phyloP scores from a whole-genome alignment of 2,113 vertebrate genomes.

The Plecotus auritus region DNA sequence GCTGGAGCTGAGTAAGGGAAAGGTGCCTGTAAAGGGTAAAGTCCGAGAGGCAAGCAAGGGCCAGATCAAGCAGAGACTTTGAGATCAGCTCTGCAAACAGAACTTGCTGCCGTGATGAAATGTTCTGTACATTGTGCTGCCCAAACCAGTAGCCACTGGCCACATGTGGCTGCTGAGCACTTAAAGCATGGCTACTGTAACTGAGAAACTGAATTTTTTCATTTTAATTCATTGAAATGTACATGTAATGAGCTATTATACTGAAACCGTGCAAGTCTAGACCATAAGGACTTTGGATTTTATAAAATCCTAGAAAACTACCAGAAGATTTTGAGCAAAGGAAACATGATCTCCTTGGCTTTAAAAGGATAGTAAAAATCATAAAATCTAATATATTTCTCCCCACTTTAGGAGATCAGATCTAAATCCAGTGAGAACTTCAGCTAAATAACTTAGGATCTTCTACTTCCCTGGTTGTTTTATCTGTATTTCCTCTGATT shows the following conservation, averaged over 20 bases:
- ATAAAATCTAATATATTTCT: conserved; percentile 13
- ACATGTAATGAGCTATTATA: neutral
- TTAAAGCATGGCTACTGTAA: neutral
- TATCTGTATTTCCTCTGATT: neutral
- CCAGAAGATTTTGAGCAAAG: neutral
- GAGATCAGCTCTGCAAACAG: no score
- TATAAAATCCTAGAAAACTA: conserved; percentile 24
- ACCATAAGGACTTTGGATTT: neutral
- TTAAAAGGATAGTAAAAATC: neutral
- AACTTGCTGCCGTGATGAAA: neutral
- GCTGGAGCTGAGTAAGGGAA: neutral
- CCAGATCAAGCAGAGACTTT: neutral
- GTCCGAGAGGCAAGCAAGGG: neutral
- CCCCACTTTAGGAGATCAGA: neutral
- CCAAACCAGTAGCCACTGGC: neutral
- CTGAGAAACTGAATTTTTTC: neutral
- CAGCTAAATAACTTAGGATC: neutral
- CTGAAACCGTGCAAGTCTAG: neutral
- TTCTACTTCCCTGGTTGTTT: neutral
- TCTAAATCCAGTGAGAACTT: conserved; percentile 2
- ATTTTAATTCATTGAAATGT: conserved; percentile 4
- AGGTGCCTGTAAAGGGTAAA: neutral
- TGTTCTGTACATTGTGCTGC: neutral
- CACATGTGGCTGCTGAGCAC: neutral
- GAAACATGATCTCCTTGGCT: neutral